phyloP scores from a whole-genome alignment of 1,140 invertebrate species.

The Mactra quadrangularis region DNA sequence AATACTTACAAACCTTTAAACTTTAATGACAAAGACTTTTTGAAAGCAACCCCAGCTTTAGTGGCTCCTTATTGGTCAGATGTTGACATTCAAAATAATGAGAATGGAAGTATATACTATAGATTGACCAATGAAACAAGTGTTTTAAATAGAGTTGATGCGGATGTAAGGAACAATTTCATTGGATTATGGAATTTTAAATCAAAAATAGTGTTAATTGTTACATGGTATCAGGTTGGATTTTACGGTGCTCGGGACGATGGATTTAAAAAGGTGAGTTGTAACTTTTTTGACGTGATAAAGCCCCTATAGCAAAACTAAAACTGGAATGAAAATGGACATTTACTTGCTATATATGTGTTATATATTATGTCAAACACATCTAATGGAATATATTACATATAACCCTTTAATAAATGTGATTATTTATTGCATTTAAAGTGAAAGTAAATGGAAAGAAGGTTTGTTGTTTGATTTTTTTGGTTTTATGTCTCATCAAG shows the following conservation, averaged over 20 bases:
- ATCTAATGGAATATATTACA: background rate
- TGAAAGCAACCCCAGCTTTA: constrained; percentile 54
- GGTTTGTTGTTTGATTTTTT: no score
- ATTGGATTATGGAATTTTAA: constrained; percentile 63
- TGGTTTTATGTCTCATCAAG: no score
- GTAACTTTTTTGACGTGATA: background rate
- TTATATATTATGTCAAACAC: background rate
- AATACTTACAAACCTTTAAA: constrained; percentile 64
- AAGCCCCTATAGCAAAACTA: background rate
- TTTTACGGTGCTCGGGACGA: constrained; percentile 68
- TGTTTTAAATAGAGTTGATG: constrained; percentile 51
- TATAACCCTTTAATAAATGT: no score
- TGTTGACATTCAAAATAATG: constrained; percentile 66
- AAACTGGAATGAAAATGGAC: no score
- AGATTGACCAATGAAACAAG: constrained; percentile 53
- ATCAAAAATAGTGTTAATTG: constrained; percentile 68
- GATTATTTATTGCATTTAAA: no score
- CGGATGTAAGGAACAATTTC: constrained; percentile 66
- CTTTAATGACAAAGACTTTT: constrained; percentile 53
- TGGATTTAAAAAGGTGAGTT: constrained; percentile 63
- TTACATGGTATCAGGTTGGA: constrained; percentile 75
- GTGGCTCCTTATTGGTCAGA: constrained; percentile 76
- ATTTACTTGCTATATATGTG: background rate
- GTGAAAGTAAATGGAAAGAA: no score
- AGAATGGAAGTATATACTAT: constrained; percentile 59